Evolutionary conservation across 2,888 invertebrate species (phyloP), one percentile per base, ranked within the genome.

Genomic region (Catotricha subobsoleta): DNA sequence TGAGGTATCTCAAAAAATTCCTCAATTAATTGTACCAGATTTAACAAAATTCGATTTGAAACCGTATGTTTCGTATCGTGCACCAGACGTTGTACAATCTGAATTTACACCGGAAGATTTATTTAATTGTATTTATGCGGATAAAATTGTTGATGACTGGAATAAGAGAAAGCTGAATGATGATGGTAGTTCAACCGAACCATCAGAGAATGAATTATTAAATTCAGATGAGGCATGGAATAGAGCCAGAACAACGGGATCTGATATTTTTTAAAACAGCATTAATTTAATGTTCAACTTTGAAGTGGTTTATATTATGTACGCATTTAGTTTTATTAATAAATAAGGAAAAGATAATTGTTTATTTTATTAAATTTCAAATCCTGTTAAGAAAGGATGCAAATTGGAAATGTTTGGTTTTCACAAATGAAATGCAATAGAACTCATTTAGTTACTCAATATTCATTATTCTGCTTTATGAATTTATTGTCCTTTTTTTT

Each of bases 51-150:
- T 80, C 54, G 65, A 78, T 63, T 63, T 98, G 16, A 90, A 88
- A 59, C 91, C 97, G 0, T 98, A 98, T 53, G 95, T 97, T 0
- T 86, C 92, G 0, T 97, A 95, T 59, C 75, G 73, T 59, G 70
- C 74, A 0, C 69, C 73, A 3, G 76, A 84, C 43, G 73, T 91
- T 1, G 60, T 68, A 10, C 86, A 90, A 56, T 70, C 76, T 2
- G 77, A 82, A 60, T 88, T 90, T 51, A 90, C 88, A 1, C 68
- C 91, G 0, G 58, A 82, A 55, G 80, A 84, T 61, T 65, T 94
- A 35, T 88, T 88, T 54, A 71, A 84, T 54, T 76, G 76, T 1
- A 67, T 86, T 0, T 92, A 92, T 55, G 75, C 76, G 1, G 59
- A 71, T 41, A 87, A 91, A 60, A 80, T 94, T 34, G 67, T 70